Conservation (phyloP, 2,888 invertebrate genomes). For the Mechanitis messenoides region DNA sequence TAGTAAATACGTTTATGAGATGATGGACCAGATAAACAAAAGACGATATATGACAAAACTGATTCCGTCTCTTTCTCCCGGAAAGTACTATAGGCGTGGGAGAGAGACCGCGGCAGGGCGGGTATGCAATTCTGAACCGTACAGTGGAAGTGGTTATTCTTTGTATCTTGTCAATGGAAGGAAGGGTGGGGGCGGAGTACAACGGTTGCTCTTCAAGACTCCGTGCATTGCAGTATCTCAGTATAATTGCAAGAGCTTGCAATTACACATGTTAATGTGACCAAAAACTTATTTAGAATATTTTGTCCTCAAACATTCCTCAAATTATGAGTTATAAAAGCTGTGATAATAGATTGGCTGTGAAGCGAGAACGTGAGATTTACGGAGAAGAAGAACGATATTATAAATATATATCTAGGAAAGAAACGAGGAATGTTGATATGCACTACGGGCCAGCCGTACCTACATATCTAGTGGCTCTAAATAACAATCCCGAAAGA, state of each 20-base stretch:
- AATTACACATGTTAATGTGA: conserved; percentile 39
- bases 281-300: conserved; percentile 35
- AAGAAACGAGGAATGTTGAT: conserved; percentile 51
- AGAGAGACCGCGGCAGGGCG: conserved; percentile 54
- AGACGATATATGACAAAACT: conserved; percentile 19
- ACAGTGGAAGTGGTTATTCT: conserved; percentile 63
- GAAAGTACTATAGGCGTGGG: conserved; percentile 29
- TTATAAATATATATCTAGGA: conserved; percentile 58
- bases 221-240: conserved; percentile 33
- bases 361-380: conserved; percentile 63
- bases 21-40: conserved; percentile 61
- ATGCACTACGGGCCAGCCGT: conserved; percentile 56
- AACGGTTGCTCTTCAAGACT: conserved; percentile 45
- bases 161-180: conserved; percentile 74
- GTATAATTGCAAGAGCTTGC: conserved; percentile 49
- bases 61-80: conserved; percentile 50
- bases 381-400: conserved; percentile 62
- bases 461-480: conserved; percentile 63
- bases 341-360: conserved; percentile 57
- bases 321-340: conserved; percentile 63
- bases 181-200: conserved; percentile 63
- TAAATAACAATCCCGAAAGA: conserved; percentile 64
- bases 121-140: conserved; percentile 29
- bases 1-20: conserved; percentile 58
- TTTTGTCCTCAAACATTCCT: conserved; percentile 27